Base-by-base conservation (phyloP, 2,888 invertebrate genomes). In the Mesopsocus fuscifrons region DNA sequence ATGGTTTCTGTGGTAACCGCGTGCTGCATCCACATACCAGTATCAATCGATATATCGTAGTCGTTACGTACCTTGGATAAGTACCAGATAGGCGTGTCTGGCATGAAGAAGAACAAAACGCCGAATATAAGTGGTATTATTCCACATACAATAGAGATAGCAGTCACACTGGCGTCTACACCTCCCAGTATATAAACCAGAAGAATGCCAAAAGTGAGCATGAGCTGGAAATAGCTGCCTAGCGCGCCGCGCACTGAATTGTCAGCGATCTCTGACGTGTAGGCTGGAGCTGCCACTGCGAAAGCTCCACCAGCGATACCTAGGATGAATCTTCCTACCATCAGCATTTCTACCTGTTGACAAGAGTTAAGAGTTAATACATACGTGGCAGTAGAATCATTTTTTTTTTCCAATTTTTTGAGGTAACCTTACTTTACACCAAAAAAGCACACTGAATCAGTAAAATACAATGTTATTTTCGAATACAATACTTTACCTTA, bases 201-300 rank as follows among this genome's bases (percentile, higher is more conserved):
- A 1, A 89, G 66, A 45, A 92, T 85, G 50, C 92, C 92, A n/a
- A 78, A 58, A 0, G 82, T 82, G 44, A 91, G 66, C 72, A 84
- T 78, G 26, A 94, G 61, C 57, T 92, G 92, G 57, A 88, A 87
- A 55, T 78, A 85, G 41, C 84, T 81, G 3, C 89, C 91, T 0
- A 92, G 62, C 0, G 75, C 72, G 1, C 92, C 92, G 44, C 92
- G 69, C 51, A 87, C 75, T 20, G 77, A 72, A 51, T 77, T 81
- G 51, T 87, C 78, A 0, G 88, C 74, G 38, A 87, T 85, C 65
- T 94, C 94, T 33, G 76, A 78, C 3, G 77, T 79, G 56, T 85
- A 88, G 48, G 88, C 71, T 0, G 91, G 89, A 0, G 79, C 81
- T 1, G 81, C 77, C 15, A 85, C 74, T 52, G 84, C 85, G 54